phyloP scores from a whole-genome alignment of 2,888 invertebrate genomes.

The Rhagophthalmus giganteus region DNA sequence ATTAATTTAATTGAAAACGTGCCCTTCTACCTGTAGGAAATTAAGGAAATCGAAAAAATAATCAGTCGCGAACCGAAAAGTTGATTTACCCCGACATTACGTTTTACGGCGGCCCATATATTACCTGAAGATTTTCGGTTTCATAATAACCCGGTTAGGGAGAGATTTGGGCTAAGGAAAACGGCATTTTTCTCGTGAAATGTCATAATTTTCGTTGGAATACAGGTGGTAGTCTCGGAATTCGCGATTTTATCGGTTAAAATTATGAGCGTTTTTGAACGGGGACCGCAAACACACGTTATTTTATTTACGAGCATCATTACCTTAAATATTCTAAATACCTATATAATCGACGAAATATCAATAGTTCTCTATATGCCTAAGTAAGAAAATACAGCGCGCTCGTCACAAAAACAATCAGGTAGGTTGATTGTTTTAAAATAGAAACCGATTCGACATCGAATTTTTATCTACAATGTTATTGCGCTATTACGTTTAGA shows the following conservation, averaged over 20 bases:
- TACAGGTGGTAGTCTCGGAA: slow-evolving; percentile 6
- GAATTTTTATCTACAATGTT: too few relatives aligned
- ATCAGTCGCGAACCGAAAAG: slow-evolving; percentile 2
- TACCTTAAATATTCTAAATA: not conserved
- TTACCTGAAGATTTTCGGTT: slow-evolving; percentile 5
- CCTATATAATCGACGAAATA: not conserved
- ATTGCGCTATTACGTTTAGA: too few relatives aligned
- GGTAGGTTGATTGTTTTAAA: too few relatives aligned
- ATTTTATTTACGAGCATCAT: slow-evolving; percentile 14
- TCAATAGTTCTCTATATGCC: too few relatives aligned
- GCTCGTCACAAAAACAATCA: too few relatives aligned
- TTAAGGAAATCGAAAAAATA: slow-evolving; percentile 7
- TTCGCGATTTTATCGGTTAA: slow-evolving; percentile 16
- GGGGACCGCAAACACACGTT: slow-evolving; percentile 6
- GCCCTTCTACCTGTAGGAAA: slow-evolving; percentile 3
- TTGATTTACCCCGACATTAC: not conserved
- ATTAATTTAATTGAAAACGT: slow-evolving; percentile 18
- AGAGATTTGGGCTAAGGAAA: not conserved
- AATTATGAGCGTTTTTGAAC: slow-evolving; percentile 13
- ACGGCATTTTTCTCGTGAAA: slow-evolving; percentile 1
- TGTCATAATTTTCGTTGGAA: slow-evolving; percentile 11
- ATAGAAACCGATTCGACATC: too few relatives aligned
- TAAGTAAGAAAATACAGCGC: too few relatives aligned
- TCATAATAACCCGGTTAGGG: not conserved
- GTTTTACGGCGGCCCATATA: not conserved